Conservation (phyloP, 92 coral and sea anemone genomes). For the Blastomussa wellsi region DNA sequence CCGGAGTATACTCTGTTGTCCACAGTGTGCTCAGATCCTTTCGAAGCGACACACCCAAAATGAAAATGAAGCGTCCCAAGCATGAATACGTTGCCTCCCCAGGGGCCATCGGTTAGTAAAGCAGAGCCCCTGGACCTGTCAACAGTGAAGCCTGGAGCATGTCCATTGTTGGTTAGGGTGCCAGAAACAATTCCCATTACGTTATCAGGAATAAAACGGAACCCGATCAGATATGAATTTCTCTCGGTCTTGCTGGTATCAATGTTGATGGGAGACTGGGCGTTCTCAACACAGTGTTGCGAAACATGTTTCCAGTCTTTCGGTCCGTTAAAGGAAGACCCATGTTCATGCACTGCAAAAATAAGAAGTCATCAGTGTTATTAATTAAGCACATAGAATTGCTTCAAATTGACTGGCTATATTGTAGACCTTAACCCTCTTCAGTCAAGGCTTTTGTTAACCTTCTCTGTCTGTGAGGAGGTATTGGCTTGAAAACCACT, state of each 20-base stretch:
- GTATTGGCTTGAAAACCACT: too few relatives aligned
- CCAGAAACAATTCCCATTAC: constrained; percentile 38
- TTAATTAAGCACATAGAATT: not conserved
- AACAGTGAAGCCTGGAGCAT: constrained; percentile 61
- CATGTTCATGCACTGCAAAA: not conserved
- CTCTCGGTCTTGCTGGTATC: not conserved
- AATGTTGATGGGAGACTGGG: constrained; percentile 79
- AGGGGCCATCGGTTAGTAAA: constrained; percentile 28
- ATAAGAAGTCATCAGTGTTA: not conserved
- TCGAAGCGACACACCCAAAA: constrained; percentile 56
- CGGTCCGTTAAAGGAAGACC: constrained; percentile 57
- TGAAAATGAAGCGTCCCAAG: constrained; percentile 69
- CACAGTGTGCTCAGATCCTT: constrained; percentile 72
- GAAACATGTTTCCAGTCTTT: constrained; percentile 66
- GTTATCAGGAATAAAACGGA: not conserved
- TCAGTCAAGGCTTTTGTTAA: too few relatives aligned
- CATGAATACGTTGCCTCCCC: constrained; percentile 12
- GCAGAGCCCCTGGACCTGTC: not conserved
- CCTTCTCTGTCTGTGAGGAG: too few relatives aligned
- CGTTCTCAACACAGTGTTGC: constrained; percentile 35
- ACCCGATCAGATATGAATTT: not conserved
- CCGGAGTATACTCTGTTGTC: constrained; percentile 45
- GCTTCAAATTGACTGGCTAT: too few relatives aligned
- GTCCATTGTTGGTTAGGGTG: constrained; percentile 62
- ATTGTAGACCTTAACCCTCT: too few relatives aligned